Conservation (phyloP, 2,797 vertebrate genomes). For the Neoniphon sammara region DNA sequence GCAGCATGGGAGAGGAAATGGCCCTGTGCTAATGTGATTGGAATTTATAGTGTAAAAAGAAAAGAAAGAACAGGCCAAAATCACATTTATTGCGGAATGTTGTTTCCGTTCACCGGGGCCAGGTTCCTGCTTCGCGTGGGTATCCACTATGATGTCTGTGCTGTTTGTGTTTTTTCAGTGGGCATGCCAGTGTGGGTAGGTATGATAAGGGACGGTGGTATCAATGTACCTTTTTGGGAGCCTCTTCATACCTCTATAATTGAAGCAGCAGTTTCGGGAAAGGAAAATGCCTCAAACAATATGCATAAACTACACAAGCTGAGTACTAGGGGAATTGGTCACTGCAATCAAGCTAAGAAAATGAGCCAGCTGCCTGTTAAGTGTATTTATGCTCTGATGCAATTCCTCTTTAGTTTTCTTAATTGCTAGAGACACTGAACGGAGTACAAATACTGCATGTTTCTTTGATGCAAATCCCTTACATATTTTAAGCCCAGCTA, state of each 20-base stretch:
- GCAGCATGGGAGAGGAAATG: conserved; percentile 26
- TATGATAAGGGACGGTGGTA: conserved; percentile 51
- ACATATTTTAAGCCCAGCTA: conserved; percentile 70
- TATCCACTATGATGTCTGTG: conserved; percentile 18
- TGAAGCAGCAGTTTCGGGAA: conserved; percentile 51
- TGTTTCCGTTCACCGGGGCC: conserved; percentile 44
- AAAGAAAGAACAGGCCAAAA: conserved; percentile 32
- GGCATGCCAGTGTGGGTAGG: conserved; percentile 40
- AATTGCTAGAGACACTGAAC: conserved; percentile 69
- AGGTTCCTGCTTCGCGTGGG: conserved; percentile 33
- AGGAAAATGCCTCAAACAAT: conserved; percentile 29
- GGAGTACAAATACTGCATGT: conserved; percentile 60
- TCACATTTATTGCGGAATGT: conserved; percentile 27
- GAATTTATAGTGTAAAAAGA: conserved; percentile 34
- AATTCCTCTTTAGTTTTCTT: conserved; percentile 68
- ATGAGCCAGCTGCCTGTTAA: conserved; percentile 64
- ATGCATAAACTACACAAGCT: conserved; percentile 49
- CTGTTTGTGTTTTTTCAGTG: conserved; percentile 32
- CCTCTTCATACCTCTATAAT: conserved; percentile 53
- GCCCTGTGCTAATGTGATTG: conserved; percentile 42
- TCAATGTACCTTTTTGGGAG: conserved; percentile 45
- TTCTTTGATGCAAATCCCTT: conserved; percentile 69
- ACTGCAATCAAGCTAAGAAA: conserved; percentile 62
- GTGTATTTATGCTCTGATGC: conserved; percentile 64
- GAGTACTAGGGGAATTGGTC: conserved; percentile 60